Conservation (phyloP, 2,113 vertebrate species). For the Chascanopsetta lugubris region DNA sequence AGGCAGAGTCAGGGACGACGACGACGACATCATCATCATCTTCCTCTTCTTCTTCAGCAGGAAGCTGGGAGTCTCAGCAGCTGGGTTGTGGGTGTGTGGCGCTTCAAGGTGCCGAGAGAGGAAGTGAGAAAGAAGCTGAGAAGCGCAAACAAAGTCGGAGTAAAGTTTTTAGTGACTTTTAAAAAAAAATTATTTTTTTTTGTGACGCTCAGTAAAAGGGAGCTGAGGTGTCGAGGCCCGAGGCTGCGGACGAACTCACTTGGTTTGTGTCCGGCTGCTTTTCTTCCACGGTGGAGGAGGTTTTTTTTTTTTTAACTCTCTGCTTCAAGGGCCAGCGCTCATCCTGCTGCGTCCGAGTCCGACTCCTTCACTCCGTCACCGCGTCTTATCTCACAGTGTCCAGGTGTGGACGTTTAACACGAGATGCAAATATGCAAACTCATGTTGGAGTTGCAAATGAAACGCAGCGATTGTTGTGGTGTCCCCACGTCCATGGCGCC, state of each 20-base stretch:
- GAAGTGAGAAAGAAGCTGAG: not conserved
- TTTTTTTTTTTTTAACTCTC: not conserved
- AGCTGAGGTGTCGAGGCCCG: not conserved
- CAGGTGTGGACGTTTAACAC: not conserved
- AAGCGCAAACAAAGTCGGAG: not conserved
- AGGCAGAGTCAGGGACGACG: not conserved
- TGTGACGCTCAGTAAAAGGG: not conserved
- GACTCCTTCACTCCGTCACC: not conserved
- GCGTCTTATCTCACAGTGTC: not conserved
- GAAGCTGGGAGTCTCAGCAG: slow-evolving; percentile 1
- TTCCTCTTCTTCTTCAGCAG: not conserved
- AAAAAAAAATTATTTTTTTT: no score
- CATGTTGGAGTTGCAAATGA: no score
- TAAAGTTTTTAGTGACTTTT: no score
- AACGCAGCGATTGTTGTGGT: no score
- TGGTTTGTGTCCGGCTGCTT: not conserved
- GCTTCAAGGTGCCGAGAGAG: no score
- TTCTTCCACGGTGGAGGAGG: not conserved
- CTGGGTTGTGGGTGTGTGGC: not conserved
- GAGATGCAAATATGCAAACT: not conserved
- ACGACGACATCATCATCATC: no score
- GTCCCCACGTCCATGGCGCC: no score
- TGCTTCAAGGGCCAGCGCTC: no score
- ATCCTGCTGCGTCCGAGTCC: slow-evolving; percentile 22
- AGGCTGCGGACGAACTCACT: not conserved